Evolutionary conservation across 2,888 invertebrate species (phyloP).

Genomic region (Cryptophagus acutangulus): DNA sequence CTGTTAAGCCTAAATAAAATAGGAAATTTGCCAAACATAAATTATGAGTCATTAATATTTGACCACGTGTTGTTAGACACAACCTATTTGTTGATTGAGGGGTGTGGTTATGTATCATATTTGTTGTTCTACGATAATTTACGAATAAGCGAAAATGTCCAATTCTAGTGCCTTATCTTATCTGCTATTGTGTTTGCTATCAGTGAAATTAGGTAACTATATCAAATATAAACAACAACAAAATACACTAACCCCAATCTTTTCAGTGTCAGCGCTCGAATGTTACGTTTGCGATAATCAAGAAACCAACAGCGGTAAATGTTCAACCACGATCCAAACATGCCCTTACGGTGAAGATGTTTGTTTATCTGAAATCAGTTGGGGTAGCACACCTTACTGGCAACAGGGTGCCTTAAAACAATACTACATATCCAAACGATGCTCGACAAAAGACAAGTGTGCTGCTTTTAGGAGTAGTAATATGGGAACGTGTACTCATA

Average conservation of each 20-base stretch:
- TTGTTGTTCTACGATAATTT: slow-evolving; percentile 14
- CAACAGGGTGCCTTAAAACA: slow-evolving; percentile 88
- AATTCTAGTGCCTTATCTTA: slow-evolving; percentile 16
- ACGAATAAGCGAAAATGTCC: slow-evolving; percentile 16
- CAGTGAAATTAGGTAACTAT: slow-evolving; percentile 21
- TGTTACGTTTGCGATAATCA: slow-evolving; percentile 94
- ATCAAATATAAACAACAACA: background rate
- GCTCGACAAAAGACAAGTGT: slow-evolving; percentile 73
- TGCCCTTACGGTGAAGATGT: slow-evolving; percentile 84
- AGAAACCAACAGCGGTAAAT: slow-evolving; percentile 88
- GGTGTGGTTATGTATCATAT: slow-evolving; percentile 9
- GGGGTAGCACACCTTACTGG: slow-evolving; percentile 97
- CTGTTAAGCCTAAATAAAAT: too few species aligned
- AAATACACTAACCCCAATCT: slow-evolving; percentile 1
- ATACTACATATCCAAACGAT: slow-evolving; percentile 86
- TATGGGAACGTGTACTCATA: slow-evolving; percentile 78
- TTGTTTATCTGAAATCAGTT: slow-evolving; percentile 83
- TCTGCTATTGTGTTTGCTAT: slow-evolving; percentile 18
- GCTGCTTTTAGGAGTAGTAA: slow-evolving; percentile 63
- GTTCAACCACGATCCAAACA: slow-evolving; percentile 83
- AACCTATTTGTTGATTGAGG: too few species aligned
- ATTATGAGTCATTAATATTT: too few species aligned
- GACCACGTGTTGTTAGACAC: too few species aligned
- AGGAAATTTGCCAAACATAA: too few species aligned
- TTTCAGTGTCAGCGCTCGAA: slow-evolving; percentile 67